A percentile compares a stretch with the other conserved stretches of the same genome.
These are phyloP conservation scores for Callyntrura sp. DNA, from an alignment of 2,888 invertebrate species.

Conservation along the genomic window DNA sequence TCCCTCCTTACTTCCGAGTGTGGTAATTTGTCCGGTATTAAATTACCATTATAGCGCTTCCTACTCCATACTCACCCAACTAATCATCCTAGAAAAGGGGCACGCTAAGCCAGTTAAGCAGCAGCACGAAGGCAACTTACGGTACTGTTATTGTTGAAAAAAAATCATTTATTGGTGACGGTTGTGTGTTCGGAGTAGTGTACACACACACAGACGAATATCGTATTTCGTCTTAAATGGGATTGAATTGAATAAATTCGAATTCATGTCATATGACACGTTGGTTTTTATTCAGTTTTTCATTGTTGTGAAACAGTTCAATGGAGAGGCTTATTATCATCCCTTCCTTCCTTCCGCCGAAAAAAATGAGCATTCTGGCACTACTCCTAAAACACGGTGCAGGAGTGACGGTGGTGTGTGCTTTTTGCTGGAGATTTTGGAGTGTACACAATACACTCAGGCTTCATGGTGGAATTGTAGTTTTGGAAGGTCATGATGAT, in stretches of 20 bases:
- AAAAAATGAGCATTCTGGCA: slow-evolving; percentile 68
- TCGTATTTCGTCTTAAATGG: slow-evolving; percentile 75
- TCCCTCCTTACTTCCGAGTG: slow-evolving; percentile 3
- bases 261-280: slow-evolving; percentile 70
- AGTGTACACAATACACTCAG: neutral
- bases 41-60: slow-evolving; percentile 12
- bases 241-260: slow-evolving; percentile 65
- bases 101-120: slow-evolving; percentile 57
- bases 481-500: neutral
- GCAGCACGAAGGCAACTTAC: neutral
- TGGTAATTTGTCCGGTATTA: slow-evolving; percentile 46
- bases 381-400: neutral
- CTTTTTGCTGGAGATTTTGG: slow-evolving; percentile 53
- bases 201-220: slow-evolving; percentile 7
- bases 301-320: slow-evolving; percentile 57
- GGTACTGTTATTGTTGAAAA: slow-evolving; percentile 17
- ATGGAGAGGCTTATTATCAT: slow-evolving; percentile 63
- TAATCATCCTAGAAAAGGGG: slow-evolving; percentile 34
- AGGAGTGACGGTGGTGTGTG: neutral
- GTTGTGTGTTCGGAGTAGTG: slow-evolving; percentile 14
- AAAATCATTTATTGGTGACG: slow-evolving; percentile 37
- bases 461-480: slow-evolving; percentile 1
- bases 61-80: neutral
- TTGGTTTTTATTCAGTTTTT: slow-evolving; percentile 61
- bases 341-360: slow-evolving; percentile 63